These are phyloP conservation scores for Sarotherodon lohbergeri DNA, from an alignment of 2,113 vertebrate species.

Conservation along the genomic window DNA sequence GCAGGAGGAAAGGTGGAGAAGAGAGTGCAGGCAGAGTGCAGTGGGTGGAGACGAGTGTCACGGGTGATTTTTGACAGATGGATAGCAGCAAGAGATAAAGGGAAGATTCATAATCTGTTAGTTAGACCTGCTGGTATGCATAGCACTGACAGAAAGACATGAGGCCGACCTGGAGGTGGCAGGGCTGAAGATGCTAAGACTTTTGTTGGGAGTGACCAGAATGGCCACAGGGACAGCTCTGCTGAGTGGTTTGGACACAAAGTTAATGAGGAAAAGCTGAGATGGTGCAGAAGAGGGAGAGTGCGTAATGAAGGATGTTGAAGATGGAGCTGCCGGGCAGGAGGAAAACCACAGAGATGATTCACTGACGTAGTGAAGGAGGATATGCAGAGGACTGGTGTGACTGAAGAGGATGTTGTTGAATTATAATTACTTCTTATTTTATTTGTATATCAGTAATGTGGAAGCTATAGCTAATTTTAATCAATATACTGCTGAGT, in stretches of 20 bases:
- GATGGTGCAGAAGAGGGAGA: neutral
- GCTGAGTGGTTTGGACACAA: neutral
- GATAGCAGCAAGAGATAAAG: fast-evolving
- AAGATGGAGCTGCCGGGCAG: neutral
- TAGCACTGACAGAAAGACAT: neutral
- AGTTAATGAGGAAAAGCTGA: neutral
- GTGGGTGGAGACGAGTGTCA: neutral
- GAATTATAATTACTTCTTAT: neutral
- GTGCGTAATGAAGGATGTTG: fast-evolving
- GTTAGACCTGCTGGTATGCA: neutral
- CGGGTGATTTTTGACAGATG: fast-evolving
- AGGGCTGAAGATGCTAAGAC: neutral
- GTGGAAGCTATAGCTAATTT: neutral
- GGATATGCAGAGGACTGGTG: neutral
- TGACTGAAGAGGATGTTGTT: neutral
- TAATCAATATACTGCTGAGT: neutral
- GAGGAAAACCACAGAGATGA: neutral
- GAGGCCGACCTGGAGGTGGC: neutral
- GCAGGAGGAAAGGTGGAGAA: neutral
- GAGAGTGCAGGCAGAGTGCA: neutral
- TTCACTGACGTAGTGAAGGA: neutral
- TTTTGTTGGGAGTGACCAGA: neutral
- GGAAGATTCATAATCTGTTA: neutral
- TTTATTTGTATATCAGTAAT: neutral
- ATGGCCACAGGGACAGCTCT: neutral